A percentile compares a stretch with the other conserved stretches of the same genome.
Evolutionary conservation across 2,113 vertebrate species (phyloP).

Genomic region (Crocuta crocuta): DNA sequence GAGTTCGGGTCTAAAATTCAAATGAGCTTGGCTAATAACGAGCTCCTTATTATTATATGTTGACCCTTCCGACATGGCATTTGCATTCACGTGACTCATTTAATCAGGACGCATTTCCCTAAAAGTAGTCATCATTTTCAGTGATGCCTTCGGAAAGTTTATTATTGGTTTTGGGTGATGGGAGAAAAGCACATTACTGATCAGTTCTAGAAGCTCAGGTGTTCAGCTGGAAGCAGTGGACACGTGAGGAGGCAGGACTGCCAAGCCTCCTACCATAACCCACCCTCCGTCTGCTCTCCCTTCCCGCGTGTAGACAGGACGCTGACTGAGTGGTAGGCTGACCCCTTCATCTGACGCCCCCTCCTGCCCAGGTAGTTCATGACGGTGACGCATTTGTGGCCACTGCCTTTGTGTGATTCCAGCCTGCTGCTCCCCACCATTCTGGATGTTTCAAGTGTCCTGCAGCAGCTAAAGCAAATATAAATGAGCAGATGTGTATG

Average conservation of each 20-base stretch:
- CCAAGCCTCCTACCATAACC: not conserved
- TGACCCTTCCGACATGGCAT: not conserved
- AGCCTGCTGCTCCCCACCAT: not conserved
- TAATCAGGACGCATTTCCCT: not conserved
- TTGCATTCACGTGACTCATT: not conserved
- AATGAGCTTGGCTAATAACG: not conserved
- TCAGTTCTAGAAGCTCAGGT: not conserved
- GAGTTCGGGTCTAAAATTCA: not conserved
- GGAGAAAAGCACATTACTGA: not conserved
- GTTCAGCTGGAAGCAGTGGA: not conserved
- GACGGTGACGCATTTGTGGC: not conserved
- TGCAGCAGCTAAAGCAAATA: not conserved
- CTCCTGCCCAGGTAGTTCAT: not conserved
- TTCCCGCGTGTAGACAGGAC: not conserved
- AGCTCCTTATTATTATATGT: not conserved
- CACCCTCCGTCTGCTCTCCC: not conserved
- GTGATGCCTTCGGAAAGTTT: not conserved
- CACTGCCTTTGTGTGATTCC: not conserved
- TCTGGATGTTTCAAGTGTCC: not conserved
- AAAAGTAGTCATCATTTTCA: constrained; percentile 23
- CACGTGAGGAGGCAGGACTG: rapidly evolving
- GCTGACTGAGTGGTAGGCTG: not conserved
- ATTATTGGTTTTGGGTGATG: constrained; percentile 36
- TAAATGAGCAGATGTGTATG: not conserved
- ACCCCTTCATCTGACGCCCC: not conserved